These are phyloP conservation scores for Podarcis muralis DNA, from an alignment of 2,113 vertebrate genomes.

Conservation along the genomic window DNA sequence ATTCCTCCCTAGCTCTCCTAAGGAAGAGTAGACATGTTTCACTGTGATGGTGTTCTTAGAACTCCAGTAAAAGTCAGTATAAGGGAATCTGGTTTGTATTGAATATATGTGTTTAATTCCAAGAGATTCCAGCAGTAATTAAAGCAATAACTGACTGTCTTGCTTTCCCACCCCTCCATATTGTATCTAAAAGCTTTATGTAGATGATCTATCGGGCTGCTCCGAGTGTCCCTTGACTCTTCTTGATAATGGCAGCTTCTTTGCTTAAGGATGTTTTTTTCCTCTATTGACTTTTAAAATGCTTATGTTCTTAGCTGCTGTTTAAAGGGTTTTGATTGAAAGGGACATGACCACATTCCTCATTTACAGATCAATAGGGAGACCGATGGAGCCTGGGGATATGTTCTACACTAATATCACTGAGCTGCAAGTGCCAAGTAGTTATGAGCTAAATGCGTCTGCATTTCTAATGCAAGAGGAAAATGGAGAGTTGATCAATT, in stretches of 20 bases:
- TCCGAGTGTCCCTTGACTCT: not conserved
- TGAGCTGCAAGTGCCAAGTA: not conserved
- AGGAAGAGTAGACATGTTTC: too few relatives aligned
- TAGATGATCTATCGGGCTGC: not conserved
- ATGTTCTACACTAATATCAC: not conserved
- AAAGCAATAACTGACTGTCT: not conserved
- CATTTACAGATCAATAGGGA: not conserved
- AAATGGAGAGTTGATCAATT: constrained; percentile 15
- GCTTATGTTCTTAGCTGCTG: not conserved
- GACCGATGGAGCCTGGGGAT: not conserved
- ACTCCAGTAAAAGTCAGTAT: not conserved
- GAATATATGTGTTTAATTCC: not conserved
- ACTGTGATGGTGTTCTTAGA: not conserved
- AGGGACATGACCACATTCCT: constrained; percentile 9
- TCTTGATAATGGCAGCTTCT: constrained; percentile 27
- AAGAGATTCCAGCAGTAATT: not conserved
- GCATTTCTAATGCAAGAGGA: constrained; percentile 16
- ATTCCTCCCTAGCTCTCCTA: too few relatives aligned
- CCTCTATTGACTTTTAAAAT: constrained; percentile 6
- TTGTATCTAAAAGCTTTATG: not conserved
- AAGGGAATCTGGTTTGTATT: not conserved
- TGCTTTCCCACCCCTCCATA: too few relatives aligned
- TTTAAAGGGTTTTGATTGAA: constrained; percentile 15
- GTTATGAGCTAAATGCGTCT: constrained; percentile 31
- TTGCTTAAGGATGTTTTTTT: not conserved